phyloP scores from a whole-genome alignment of 2,113 vertebrate genomes.

The Plecotus auritus region DNA sequence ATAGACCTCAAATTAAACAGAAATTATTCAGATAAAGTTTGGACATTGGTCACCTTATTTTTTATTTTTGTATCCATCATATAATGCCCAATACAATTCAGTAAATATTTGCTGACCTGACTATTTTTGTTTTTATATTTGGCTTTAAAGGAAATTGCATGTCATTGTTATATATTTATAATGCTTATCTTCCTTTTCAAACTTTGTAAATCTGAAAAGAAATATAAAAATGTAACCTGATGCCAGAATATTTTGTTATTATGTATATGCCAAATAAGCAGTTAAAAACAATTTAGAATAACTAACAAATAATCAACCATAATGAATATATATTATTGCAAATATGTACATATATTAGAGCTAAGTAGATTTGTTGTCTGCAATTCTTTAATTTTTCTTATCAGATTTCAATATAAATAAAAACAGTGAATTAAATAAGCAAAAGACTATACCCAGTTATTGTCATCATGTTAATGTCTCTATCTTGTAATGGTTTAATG shows the following conservation, averaged over 20 bases:
- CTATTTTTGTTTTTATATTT: constrained; percentile 7
- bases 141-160: constrained; percentile 13
- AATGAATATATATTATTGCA: background rate
- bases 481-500: background rate
- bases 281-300: background rate
- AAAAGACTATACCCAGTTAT: background rate
- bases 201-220: constrained; percentile 19
- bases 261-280: background rate
- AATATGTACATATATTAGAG: background rate
- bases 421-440: background rate
- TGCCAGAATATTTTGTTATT: background rate
- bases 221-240: background rate
- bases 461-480: constrained; percentile 8
- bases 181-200: background rate
- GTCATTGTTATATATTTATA: background rate
- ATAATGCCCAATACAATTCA: background rate
- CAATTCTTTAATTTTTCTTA: background rate
- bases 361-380: background rate
- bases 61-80: background rate
- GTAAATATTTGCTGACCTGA: constrained; percentile 29
- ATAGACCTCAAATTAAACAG: background rate
- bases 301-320: background rate
- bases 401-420: background rate
- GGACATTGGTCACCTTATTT: background rate
- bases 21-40: constrained; percentile 32